Base-by-base conservation (phyloP, 2,113 vertebrate genomes). In the Megatriorchis doriae region DNA sequence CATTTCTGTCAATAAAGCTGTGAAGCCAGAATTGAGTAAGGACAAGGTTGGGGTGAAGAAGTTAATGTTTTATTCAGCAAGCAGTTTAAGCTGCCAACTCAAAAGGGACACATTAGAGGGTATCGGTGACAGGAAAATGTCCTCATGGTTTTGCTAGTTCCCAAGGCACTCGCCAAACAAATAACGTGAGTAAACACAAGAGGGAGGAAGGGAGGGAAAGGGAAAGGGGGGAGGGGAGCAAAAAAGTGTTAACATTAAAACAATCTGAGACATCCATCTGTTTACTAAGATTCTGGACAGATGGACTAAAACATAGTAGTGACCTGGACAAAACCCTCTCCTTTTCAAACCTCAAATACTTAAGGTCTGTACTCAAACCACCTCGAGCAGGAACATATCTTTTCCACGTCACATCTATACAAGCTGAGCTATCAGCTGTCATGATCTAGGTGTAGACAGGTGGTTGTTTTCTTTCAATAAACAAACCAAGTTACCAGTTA, bases 51-150 rank as follows among this genome's bases (percentile, higher is more conserved):
- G 98, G 98, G 98, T 98, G 98, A 98, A 98, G 98, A 99, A 99
- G 99, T 99, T 99, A 99, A 99, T 99, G 99, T 99, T 99, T 99
- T 99, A 99, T 99, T 99, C 99, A 99, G 99, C 98, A 98, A 97
- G 98, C 98, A 99, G 99, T 99, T 99, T 99, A 99, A 99, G 99
- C 99, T 99, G 99, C 99, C 98, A 99, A 98, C 98, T 99, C 99
- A 98, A 98, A 98, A 99, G 98, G 99, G 99, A 99, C 98, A 98
- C 98, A 99, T 99, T 99, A 99, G 99, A 99, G 99, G 99, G 99
- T 99, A 99, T 99, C 98, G 98, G 99, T 99, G 99, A 99, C 99
- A 99, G 99, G 98, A 99, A 99, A 99, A 99, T 99, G 99, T 99
- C 99, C 99, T 99, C 99, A 98, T 99, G 99, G 99, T 99, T 99